phyloP scores from a whole-genome alignment of 2,113 vertebrate species.

The Colossoma macropomum region DNA sequence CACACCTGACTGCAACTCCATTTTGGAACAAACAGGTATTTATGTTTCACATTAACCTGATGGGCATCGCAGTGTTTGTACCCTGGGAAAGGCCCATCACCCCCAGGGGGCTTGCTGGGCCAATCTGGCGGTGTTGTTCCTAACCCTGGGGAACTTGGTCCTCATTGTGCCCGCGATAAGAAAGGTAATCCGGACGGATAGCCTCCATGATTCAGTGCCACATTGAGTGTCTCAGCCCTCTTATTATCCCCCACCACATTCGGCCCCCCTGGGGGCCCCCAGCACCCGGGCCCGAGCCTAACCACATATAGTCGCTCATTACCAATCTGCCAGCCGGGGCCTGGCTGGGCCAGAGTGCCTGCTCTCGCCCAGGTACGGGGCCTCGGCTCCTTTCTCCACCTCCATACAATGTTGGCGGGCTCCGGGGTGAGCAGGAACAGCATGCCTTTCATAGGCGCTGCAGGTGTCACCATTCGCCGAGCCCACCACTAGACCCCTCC shows the following conservation, averaged over 20 bases:
- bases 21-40: conserved; percentile 55
- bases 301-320: conserved; percentile 88
- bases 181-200: conserved; percentile 87
- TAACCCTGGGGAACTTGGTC: conserved; percentile 84
- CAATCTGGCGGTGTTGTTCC: conserved; percentile 84
- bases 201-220: conserved; percentile 88
- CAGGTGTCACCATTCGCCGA: conserved; percentile 57
- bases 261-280: conserved; percentile 85
- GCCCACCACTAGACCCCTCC: conserved; percentile 45
- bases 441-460: conserved; percentile 53
- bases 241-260: conserved; percentile 86
- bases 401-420: conserved; percentile 52
- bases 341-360: conserved; percentile 84
- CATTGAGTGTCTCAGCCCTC: conserved; percentile 84
- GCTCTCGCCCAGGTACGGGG: conserved; percentile 88
- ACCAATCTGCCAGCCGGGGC: conserved; percentile 85
- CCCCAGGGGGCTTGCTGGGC: conserved; percentile 81
- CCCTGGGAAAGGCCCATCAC: conserved; percentile 62
- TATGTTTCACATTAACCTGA: conserved; percentile 54
- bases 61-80: conserved; percentile 55
- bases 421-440: conserved; percentile 50
- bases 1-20: conserved; percentile 41
- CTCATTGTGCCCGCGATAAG: conserved; percentile 85
- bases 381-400: conserved; percentile 62
- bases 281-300: conserved; percentile 82